These are phyloP conservation scores for Rhingia rostrata DNA, from an alignment of 2,888 invertebrate species.

Conservation along the genomic window DNA sequence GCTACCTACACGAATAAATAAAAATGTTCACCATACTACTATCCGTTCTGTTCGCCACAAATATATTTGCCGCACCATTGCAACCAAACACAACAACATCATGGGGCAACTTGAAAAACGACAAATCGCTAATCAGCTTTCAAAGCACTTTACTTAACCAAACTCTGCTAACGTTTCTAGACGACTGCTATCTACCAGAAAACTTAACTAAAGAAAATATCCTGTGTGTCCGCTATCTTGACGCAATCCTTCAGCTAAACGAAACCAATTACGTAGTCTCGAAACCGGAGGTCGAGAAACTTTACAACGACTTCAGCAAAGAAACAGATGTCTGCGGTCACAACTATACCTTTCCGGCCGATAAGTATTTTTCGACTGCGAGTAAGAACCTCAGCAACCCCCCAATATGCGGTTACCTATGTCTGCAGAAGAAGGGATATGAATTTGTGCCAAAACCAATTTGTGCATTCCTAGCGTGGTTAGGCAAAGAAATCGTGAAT, in stretches of 20 bases:
- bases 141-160: conserved; percentile 52
- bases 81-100: neutral
- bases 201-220: neutral
- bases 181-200: conserved; percentile 39
- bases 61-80: conserved; percentile 29
- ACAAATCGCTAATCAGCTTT: conserved; percentile 41
- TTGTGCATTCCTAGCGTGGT: conserved; percentile 51
- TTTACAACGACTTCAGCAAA: conserved; percentile 3
- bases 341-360: conserved; percentile 33
- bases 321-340: conserved; percentile 19
- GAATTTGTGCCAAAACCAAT: conserved; percentile 14
- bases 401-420: conserved; percentile 5
- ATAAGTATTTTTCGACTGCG: neutral
- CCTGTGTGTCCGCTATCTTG: conserved; percentile 41
- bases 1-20: neutral
- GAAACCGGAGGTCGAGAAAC: conserved; percentile 2
- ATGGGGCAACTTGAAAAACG: conserved; percentile 45
- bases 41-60: conserved; percentile 36
- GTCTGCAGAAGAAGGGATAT: conserved; percentile 1
- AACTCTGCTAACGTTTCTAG: conserved; percentile 36
- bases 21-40: conserved; percentile 51
- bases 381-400: conserved; percentile 6
- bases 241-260: conserved; percentile 48
- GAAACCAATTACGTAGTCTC: conserved; percentile 17
- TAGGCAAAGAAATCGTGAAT: conserved; percentile 34